Percentiles rank a stretch among this genome's conserved stretches.
These are phyloP conservation scores for Xiphophorus maculatus DNA, from an alignment of 2,113 vertebrate genomes.

Conservation along the genomic window DNA sequence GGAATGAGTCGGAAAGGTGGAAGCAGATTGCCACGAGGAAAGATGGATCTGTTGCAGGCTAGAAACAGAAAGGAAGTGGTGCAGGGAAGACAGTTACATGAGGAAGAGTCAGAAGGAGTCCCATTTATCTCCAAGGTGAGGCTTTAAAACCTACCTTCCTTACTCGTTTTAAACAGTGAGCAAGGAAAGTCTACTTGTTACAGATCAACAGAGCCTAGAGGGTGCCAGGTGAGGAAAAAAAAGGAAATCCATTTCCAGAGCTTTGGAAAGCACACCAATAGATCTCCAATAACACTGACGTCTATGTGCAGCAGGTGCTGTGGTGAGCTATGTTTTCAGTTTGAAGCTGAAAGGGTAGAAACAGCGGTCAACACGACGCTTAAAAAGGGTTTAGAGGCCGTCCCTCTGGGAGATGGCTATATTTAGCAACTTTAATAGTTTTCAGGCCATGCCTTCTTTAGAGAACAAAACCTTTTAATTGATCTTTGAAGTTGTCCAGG, in stretches of 20 bases:
- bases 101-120: not conserved
- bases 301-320: not conserved
- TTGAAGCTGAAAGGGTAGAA: not conserved
- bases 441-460: not conserved
- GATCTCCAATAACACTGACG: not conserved
- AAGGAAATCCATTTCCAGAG: not conserved
- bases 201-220: not conserved
- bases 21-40: constrained; percentile 39
- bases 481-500: too few relatives aligned
- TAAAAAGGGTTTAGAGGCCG: not conserved
- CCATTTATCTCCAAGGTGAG: not conserved
- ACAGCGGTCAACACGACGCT: not conserved
- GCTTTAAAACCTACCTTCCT: not conserved
- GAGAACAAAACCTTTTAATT: not conserved
- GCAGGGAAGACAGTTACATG: not conserved
- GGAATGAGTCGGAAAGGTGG: not conserved
- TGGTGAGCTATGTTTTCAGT: not conserved
- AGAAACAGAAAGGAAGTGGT: constrained; percentile 4
- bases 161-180: not conserved
- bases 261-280: not conserved
- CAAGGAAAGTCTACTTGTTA: constrained; percentile 6
- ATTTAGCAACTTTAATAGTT: not conserved
- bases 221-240: not conserved
- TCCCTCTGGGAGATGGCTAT: not conserved
- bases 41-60: constrained; percentile 44